Evolutionary conservation across 2,888 invertebrate species (phyloP), one percentile per base, ranked within the genome.

Genomic region (Ctena decussata): DNA sequence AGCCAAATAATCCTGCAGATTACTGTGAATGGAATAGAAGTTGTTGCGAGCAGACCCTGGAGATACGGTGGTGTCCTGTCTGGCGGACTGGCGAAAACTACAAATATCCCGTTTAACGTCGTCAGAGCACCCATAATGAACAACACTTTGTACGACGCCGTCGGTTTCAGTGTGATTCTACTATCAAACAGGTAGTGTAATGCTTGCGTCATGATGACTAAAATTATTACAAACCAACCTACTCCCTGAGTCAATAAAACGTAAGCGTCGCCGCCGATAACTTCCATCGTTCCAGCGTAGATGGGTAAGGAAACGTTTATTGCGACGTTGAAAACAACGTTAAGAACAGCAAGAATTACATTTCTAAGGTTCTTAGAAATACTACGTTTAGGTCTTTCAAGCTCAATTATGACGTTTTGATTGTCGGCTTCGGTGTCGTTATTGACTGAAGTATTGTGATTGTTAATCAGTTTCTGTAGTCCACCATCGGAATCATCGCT

Each of bases 11-110:
- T 44, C 39, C 91, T 78, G 32, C 85, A 83, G 11, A 91, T 32
- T 8, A 92, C 87, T 0, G 92, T 90, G 44, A 88, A 91, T 18
- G 90, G 91, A 15, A 92, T 89, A 30, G 82, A 75, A 24, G 86
- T 91, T 3, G 91, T 90, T 24, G 83, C 75, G 32, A 92, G 80
- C 32, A 92, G 83, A 5, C 89, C 91, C 77, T 92, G 92, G 24
- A 92, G 77, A 80, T 92, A 92, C 0, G 92, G 91, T 24, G 92
- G 90, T 0, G 92, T 92, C 69, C 92, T 44, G 30, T 79, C 60
- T 0, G 91, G 87, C 11, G 86, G 89, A 81, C 90, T 91, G 41
- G 91, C 91, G 49, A 88, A 92, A 18, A 92, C 91, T 12, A 92
- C 87, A 18, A 92, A 72, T 18, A 92, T 71, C 0, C 92, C 92